Evolutionary conservation across 1,140 invertebrate genomes (phyloP), one percentile per base, ranked within the genome.

Genomic region (Rhyzopertha dominica): DNA sequence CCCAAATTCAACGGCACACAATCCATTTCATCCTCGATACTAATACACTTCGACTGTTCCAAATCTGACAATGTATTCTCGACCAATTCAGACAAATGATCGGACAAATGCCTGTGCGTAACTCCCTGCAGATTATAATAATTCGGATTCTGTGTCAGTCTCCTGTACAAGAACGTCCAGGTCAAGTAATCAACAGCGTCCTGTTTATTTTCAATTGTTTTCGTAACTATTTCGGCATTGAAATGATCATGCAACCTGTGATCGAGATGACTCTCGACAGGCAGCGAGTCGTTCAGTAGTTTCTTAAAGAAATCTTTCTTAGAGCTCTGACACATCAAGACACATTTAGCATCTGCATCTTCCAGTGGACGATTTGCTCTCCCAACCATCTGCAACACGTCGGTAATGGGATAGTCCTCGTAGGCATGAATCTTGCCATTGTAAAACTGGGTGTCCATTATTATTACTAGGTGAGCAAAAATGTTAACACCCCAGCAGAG

Each of bases 221-320:
- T 98, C 1, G 96, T 99, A 0, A 99, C 95, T 39, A 99, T 96
- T 73, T 99, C 97, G 0, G 97, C 95, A 74, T 99, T 99, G 66
- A 99, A 97, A 71, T 99, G 97, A 75, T 99, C 96, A 68, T 99
- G 96, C 2, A 99, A 74, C 52, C 90, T 81, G 62, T 98, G 95
- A 74, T 99, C 95, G 54, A 98, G 71, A 72, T 98, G 93, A 51
- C 90, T 95, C 74, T 98, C 95, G n/a, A 98, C 86, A 1, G 96
- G 96, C 23, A 99, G 67, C 4, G 95, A 94, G 66, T 99, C 96
- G 66, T 94, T 96, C 9, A 99, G 73, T 64, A 99, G 96, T 67
- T 99, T 99, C 63, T 97, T 97, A 72, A 95, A 98, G 74, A 97
- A 98, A 57, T 98, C 93, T 72, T 98, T 98, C 67, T 98, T 98